phyloP scores from a whole-genome alignment of 2,113 vertebrate genomes.

The Mus spicilegus region DNA sequence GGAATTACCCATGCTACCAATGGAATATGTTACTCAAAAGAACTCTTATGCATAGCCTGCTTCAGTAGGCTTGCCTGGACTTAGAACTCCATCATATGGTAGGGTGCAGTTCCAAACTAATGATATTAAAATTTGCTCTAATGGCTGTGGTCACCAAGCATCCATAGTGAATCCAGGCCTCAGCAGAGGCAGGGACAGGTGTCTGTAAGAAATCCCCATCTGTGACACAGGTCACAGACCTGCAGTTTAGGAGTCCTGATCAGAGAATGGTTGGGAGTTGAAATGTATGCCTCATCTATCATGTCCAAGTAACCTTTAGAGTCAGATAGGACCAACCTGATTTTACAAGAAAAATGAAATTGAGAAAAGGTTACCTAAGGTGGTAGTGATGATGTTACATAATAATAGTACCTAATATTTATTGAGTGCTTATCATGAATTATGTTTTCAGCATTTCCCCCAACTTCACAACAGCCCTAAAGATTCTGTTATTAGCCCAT shows the following conservation, averaged over 20 bases:
- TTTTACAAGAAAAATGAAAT: not conserved
- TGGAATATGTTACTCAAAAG: not conserved
- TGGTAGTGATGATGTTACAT: not conserved
- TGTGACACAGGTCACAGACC: not conserved
- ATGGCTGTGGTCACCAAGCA: no score
- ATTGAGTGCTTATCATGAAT: not conserved
- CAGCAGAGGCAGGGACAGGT: accelerated
- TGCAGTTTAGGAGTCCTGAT: not conserved
- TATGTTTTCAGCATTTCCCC: not conserved
- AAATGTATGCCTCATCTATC: no score
- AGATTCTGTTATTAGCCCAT: not conserved
- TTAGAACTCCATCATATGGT: not conserved
- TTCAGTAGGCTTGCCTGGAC: not conserved
- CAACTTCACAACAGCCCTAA: not conserved
- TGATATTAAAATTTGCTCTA: not conserved
- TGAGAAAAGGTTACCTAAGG: not conserved
- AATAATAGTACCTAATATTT: not conserved
- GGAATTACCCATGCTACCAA: not conserved
- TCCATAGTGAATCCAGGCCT: no score
- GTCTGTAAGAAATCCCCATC: not conserved
- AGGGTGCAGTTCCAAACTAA: not conserved
- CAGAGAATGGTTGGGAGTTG: not conserved
- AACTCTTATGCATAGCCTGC: not conserved
- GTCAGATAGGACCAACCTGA: not conserved
- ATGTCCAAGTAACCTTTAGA: not conserved